These are phyloP conservation scores for Knipowitschia caucasica DNA, from an alignment of 2,797 vertebrate species.

Conservation along the genomic window DNA sequence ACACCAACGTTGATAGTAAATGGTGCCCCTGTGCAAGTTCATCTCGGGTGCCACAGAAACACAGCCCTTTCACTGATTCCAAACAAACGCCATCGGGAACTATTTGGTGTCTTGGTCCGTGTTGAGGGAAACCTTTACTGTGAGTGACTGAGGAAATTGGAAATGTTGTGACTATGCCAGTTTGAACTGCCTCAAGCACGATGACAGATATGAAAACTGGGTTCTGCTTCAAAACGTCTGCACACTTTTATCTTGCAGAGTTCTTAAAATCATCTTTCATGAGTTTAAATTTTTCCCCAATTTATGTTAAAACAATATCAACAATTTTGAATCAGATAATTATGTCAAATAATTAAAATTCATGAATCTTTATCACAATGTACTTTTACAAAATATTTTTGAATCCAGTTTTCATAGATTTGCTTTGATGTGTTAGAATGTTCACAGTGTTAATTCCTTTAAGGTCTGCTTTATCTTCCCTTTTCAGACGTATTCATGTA, in stretches of 20 bases:
- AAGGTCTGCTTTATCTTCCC: conserved; percentile 58
- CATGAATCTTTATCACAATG: not conserved
- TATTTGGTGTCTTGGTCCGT: conserved; percentile 41
- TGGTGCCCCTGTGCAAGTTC: conserved; percentile 67
- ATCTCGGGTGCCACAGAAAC: conserved; percentile 19
- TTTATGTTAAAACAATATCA: no score
- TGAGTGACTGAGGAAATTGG: not conserved
- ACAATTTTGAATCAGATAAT: no score
- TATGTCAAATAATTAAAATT: not conserved
- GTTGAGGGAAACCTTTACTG: conserved; percentile 4
- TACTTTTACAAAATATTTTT: not conserved
- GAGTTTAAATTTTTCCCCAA: no score
- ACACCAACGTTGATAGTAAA: conserved; percentile 50
- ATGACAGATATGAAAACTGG: conserved; percentile 16
- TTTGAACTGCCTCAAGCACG: conserved; percentile 23
- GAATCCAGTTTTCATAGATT: conserved; percentile 9
- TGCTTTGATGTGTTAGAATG: conserved; percentile 19
- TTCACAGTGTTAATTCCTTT: conserved; percentile 70
- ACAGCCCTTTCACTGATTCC: conserved; percentile 60
- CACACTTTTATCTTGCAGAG: not conserved
- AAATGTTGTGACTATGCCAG: not conserved
- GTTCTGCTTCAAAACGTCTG: not conserved
- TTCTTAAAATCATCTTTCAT: no score
- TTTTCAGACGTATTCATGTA: conserved; percentile 58
- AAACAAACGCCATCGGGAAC: conserved; percentile 18